Conservation (phyloP, 2,797 vertebrate genomes). For the Fistularia tabacaria region DNA sequence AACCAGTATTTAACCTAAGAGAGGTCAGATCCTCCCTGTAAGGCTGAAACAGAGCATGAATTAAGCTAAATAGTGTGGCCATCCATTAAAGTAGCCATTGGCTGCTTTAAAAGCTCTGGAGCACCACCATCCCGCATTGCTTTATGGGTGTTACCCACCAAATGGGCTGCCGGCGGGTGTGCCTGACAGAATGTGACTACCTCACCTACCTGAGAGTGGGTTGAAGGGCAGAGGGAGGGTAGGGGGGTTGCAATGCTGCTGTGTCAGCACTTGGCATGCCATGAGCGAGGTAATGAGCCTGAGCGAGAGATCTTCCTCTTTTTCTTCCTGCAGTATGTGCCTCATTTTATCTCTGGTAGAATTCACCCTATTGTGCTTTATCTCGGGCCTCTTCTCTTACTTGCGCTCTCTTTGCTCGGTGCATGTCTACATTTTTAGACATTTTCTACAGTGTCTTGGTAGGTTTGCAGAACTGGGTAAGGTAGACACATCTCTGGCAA, state of each 20-base stretch:
- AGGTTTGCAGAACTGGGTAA: background rate
- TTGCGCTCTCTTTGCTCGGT: background rate
- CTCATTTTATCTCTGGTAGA: conserved; percentile 37
- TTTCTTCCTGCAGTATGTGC: conserved; percentile 33
- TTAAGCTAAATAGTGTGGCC: conserved; percentile 58
- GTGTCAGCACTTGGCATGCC: conserved; percentile 67
- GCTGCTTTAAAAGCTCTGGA: conserved; percentile 48
- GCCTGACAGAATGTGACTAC: conserved; percentile 45
- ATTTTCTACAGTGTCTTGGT: conserved; percentile 5
- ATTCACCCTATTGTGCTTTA: conserved; percentile 15
- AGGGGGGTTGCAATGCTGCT: conserved; percentile 48
- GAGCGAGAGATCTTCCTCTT: conserved; percentile 37
- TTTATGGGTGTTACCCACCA: conserved; percentile 56
- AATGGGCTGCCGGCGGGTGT: conserved; percentile 42
- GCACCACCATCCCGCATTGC: conserved; percentile 27
- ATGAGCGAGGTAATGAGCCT: conserved; percentile 66
- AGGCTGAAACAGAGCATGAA: conserved; percentile 54
- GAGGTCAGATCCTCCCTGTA: conserved; percentile 69
- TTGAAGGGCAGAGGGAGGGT: conserved; percentile 58
- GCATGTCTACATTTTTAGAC: conserved; percentile 4
- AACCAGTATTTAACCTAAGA: conserved; percentile 71
- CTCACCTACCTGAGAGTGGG: conserved; percentile 50
- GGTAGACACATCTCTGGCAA: conserved; percentile 4
- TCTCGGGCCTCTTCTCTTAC: conserved; percentile 18
- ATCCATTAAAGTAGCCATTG: conserved; percentile 57